Evolutionary conservation across 2,888 invertebrate species (phyloP).

Genomic region (Philereme transversata): DNA sequence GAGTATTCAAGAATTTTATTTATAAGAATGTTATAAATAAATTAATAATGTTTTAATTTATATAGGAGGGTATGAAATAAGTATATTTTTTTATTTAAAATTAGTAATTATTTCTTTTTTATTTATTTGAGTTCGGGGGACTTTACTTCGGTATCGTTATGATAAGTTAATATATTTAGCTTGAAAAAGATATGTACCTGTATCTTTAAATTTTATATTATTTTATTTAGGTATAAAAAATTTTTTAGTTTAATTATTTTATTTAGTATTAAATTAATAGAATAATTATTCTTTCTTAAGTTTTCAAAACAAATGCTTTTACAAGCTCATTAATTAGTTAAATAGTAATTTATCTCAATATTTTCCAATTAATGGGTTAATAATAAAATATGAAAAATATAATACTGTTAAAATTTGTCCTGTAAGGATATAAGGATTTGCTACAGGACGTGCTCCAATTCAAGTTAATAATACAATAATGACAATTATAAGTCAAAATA

Average conservation of each 20-base stretch:
- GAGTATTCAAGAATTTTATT: constrained; percentile 88
- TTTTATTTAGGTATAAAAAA: constrained; percentile 83
- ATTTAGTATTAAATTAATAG: constrained; percentile 84
- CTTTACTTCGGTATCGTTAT: constrained; percentile 89
- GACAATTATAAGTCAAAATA: constrained; percentile 83
- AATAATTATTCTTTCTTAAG: constrained; percentile 85
- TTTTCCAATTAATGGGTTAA: constrained; percentile 78
- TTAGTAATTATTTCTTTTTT: constrained; percentile 82
- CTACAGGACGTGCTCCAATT: constrained; percentile 88
- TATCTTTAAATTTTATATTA: constrained; percentile 85
- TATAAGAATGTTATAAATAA: constrained; percentile 86
- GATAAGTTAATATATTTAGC: constrained; percentile 89
- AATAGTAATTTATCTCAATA: constrained; percentile 79
- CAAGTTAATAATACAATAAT: constrained; percentile 87
- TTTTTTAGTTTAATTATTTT: constrained; percentile 66
- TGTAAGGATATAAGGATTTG: constrained; percentile 85
- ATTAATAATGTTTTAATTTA: constrained; percentile 84
- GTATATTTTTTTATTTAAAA: constrained; percentile 81
- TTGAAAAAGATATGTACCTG: constrained; percentile 86
- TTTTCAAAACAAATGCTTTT: constrained; percentile 88
- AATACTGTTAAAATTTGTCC: constrained; percentile 85
- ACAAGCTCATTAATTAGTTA: constrained; percentile 86
- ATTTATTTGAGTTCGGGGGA: constrained; percentile 87
- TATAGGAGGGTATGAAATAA: constrained; percentile 79
- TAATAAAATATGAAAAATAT: constrained; percentile 84